Evolutionary conservation across 1,140 invertebrate genomes (phyloP), one percentile per base, ranked within the genome.

Genomic region (Drosophila nigrodunni): DNA sequence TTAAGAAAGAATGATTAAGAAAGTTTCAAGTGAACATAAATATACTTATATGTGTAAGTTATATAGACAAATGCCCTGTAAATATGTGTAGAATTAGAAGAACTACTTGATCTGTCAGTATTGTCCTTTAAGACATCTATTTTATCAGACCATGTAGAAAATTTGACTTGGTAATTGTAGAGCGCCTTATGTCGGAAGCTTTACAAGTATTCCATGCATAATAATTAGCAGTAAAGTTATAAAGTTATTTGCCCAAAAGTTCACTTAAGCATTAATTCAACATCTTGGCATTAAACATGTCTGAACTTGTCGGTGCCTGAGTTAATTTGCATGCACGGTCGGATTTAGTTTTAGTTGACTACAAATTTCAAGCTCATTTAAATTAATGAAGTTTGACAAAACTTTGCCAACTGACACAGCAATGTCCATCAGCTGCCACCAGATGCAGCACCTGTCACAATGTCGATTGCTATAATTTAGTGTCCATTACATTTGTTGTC

Each of bases 341-440:
- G 41, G 13, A 25, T 37, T 69, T 30, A 35, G 55, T 39, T 59
- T 43, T 55, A 68, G 55, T 60, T 67, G 62, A 60, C 54, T 74
- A 55, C 71, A 57, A 70, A 55, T 65, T 65, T 18, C 55, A 11
- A 66, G 52, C 57, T 76, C 60, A 72, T 76, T 76, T 65, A 59
- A 76, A 71, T 76, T 76, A 71, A 83, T 85, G 65, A 80, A 80
- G 79, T 86, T 85, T 75, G 30, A 61, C 74, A 61, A 75, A 86
- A 80, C 54, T 80, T 70, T 74, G 41, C 30, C 41, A 66, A 64
- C 35, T 69, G 60, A 10, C 30, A 30, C 30, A 21, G 15, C 18
- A 44, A 35, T 59, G 54, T 15, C 9, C 21, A 2, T 11, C 7
- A 64, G 21, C 35, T 39, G 35, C 50, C 34, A 30, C n/a, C 50